Evolutionary conservation across 2,888 invertebrate genomes (phyloP).

Genomic region (Drosophila imparisetae): DNA sequence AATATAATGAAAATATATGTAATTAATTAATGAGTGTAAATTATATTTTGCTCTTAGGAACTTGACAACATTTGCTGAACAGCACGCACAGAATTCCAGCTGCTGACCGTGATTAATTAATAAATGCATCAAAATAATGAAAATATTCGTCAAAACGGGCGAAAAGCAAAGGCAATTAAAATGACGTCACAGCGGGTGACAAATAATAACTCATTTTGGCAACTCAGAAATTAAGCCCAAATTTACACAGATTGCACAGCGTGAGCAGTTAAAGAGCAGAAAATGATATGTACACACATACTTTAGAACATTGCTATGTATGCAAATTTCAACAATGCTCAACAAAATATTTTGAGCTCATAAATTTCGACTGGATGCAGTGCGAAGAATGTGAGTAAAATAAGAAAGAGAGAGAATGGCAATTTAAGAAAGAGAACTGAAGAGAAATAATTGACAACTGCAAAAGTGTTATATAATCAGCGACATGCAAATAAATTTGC

Average conservation of each 20-base stretch:
- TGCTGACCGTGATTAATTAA: conserved; percentile 1
- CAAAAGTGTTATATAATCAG: no score
- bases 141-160: not conserved
- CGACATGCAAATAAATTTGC: not conserved
- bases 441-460: not conserved
- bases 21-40: not conserved
- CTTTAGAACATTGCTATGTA: not conserved
- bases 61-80: not conserved
- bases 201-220: conserved; percentile 1
- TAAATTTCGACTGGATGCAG: not conserved
- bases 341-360: not conserved
- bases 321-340: not conserved
- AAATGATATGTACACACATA: not conserved
- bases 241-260: not conserved
- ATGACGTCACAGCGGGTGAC: not conserved
- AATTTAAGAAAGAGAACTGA: not conserved
- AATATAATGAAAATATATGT: not conserved
- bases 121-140: not conserved
- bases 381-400: not conserved
- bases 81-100: not conserved
- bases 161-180: not conserved
- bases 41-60: not conserved
- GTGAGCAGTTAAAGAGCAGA: not conserved
- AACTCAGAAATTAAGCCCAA: not conserved
- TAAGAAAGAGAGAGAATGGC: not conserved